Evolutionary conservation across 2,797 vertebrate genomes (phyloP).

Genomic region (Muraenolepis orangiensis): DNA sequence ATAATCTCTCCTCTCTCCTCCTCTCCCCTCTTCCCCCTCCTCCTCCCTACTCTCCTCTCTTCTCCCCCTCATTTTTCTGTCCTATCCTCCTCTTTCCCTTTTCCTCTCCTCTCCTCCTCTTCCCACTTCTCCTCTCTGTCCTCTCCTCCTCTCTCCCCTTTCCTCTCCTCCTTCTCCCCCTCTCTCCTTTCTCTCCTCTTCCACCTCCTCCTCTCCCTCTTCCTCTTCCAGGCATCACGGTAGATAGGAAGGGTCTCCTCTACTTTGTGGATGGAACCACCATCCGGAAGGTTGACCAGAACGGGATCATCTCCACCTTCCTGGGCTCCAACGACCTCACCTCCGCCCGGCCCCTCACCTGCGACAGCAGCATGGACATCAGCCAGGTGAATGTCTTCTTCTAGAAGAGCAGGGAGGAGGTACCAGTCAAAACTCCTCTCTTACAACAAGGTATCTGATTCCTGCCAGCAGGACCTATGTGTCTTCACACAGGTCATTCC

Average conservation of each 20-base stretch:
- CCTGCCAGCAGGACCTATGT: too few relatives aligned
- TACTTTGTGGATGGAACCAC: slow-evolving; percentile 98
- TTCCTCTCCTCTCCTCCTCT: slow-evolving; percentile 18
- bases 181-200: neutral
- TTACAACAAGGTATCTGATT: too few relatives aligned
- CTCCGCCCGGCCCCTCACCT: slow-evolving; percentile 90
- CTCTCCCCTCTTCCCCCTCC: slow-evolving; percentile 29
- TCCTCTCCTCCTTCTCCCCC: neutral
- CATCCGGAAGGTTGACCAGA: slow-evolving; percentile 95
- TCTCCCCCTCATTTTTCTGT: neutral
- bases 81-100: neutral
- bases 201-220: neutral
- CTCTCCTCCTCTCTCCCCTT: slow-evolving; percentile 35
- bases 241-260: slow-evolving; percentile 94
- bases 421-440: neutral
- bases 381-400: slow-evolving; percentile 81
- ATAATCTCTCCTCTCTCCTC: neutral
- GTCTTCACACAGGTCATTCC: too few relatives aligned
- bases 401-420: slow-evolving; percentile 29
- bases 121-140: slow-evolving; percentile 43
- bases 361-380: slow-evolving; percentile 96
- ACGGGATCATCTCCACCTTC: slow-evolving; percentile 94
- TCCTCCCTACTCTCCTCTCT: slow-evolving; percentile 4
- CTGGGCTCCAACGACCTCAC: slow-evolving; percentile 96
- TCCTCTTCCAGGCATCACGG: slow-evolving; percentile 81